Percentiles rank a stretch among this genome's conserved stretches.
phyloP scores from a whole-genome alignment of 2,113 vertebrate species.

The Urocitellus parryii region DNA sequence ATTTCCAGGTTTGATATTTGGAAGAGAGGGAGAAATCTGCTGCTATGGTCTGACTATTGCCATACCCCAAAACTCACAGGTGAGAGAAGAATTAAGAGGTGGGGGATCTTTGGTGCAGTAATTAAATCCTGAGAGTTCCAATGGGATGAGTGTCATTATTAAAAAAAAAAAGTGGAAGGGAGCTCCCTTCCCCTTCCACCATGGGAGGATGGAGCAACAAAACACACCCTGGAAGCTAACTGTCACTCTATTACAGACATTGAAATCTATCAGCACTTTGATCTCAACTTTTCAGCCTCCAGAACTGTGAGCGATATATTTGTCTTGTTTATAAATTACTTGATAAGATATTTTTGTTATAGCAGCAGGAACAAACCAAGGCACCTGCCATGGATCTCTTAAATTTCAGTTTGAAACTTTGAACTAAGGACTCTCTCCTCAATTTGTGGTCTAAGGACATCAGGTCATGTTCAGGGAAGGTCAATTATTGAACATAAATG shows the following conservation, averaged over 20 bases:
- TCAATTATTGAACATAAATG: not conserved
- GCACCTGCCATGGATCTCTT: not conserved
- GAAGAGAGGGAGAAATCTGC: not conserved
- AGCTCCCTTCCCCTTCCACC: not conserved
- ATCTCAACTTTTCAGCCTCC: not conserved
- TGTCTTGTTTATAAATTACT: not conserved
- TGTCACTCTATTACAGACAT: not conserved
- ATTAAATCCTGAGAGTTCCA: not conserved
- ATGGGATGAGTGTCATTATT: not conserved
- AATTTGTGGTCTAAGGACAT: not conserved
- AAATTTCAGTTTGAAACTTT: not conserved
- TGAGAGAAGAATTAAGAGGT: not conserved
- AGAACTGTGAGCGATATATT: not conserved
- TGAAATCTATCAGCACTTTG: not conserved
- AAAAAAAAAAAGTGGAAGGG: not conserved
- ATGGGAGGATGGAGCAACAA: not conserved
- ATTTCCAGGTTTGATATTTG: not conserved
- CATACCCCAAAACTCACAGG: not conserved
- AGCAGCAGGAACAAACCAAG: not conserved
- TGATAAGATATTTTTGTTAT: not conserved
- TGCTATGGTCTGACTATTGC: not conserved
- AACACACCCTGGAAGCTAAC: not conserved
- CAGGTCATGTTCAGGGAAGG: not conserved
- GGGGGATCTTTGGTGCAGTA: not conserved
- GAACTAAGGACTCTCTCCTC: not conserved